phyloP scores from a whole-genome alignment of 1,140 invertebrate genomes.

The Hycleus cichorii region DNA sequence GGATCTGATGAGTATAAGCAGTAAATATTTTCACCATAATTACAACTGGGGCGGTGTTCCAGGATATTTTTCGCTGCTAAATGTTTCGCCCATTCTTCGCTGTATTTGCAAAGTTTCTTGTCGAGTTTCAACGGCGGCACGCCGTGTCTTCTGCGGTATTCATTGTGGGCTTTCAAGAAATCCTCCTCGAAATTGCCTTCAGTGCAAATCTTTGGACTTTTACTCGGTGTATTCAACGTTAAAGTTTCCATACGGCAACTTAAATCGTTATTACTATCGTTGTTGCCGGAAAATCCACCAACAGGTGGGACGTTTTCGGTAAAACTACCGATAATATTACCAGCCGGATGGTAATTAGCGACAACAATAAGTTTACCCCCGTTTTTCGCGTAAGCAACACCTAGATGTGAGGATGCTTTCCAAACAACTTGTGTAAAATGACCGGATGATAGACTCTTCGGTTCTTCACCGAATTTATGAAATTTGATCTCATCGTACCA shows the following conservation, averaged over 20 bases:
- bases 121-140: constrained; percentile 55
- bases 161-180: constrained; percentile 63
- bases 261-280: constrained; percentile 19
- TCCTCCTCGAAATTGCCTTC: constrained; percentile 31
- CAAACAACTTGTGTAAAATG: constrained; percentile 61
- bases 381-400: constrained; percentile 50
- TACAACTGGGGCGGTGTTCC: constrained; percentile 65
- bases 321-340: constrained; percentile 57
- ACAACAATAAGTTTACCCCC: constrained; percentile 55
- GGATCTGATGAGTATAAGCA: constrained; percentile 66
- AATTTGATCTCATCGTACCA: constrained; percentile 65
- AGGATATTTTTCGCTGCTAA: constrained; percentile 59
- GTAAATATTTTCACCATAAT: constrained; percentile 79
- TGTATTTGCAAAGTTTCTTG: constrained; percentile 50
- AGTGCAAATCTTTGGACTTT: constrained; percentile 4
- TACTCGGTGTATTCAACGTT: constrained; percentile 2
- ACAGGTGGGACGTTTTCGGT: constrained; percentile 48
- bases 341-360: constrained; percentile 61
- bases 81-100: constrained; percentile 77
- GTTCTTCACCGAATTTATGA: constrained; percentile 55
- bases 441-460: constrained; percentile 34
- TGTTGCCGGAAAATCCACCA: constrained; percentile 17
- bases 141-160: constrained; percentile 65
- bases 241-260: constrained; percentile 6
- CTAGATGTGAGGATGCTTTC: constrained; percentile 53